Base-by-base conservation (phyloP, 2,888 invertebrate species). In the Platycheirus albimanus region DNA sequence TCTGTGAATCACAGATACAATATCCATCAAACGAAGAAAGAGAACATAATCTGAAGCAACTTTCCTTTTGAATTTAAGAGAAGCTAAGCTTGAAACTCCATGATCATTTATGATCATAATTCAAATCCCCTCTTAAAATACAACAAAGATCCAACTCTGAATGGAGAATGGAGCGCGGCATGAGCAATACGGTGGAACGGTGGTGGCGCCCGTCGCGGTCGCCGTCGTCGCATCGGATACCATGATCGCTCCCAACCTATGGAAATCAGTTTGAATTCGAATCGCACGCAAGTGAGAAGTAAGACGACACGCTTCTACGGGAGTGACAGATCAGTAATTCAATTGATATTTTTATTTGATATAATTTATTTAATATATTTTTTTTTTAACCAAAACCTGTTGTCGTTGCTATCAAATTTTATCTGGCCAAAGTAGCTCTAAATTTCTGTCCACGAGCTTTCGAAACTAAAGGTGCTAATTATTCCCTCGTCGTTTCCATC, bases 261-360 rank as follows among this genome's bases (percentile, higher is more conserved):
- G 54, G 20, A 64, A 61, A 72, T 83, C 83, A 83, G 83, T 83
- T 63, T 64, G 69, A 74, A 74, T 69, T 78, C 63, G 83, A 77
- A 52, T 69, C 78, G 72, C 83, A 78, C 72, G 45, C 69, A 64
- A 78, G 83, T 77, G 58, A 52, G 77, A 61, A 77, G 24, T 66
- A 63, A 67, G 45, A 58, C 52, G 61, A 66, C 30, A 58, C 77
- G 77, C 52, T 64, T 63, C 56, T 51, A 49, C 49, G 75, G 49
- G 64, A 76, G 70, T 80, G 56, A 45, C 20, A 63, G 75, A 64
- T 64, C 8, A 43, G 47, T 58, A 69, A 20, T 28, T 43, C 19
- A 10, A 10, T 45, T 30, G 30, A n/a, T 33, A 33, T 45, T 45
- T 47, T 3, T 33, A 8, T 17, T 33, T 33, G 13, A n/a, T n/a